Base-by-base conservation (phyloP, 1,140 invertebrate genomes). In the Drosophila willistoni region DNA sequence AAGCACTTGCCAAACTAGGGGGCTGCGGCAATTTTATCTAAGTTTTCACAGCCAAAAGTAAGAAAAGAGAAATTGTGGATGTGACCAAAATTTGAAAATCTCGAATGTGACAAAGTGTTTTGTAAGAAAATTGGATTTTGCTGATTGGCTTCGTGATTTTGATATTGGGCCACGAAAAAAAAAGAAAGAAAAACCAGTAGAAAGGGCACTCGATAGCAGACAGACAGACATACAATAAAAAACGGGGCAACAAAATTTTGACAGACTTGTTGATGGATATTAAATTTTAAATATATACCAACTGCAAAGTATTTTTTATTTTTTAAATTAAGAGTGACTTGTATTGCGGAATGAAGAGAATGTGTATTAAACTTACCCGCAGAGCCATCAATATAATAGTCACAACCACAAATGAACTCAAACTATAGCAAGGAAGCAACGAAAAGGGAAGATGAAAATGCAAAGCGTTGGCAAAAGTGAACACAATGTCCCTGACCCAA, bases 381-480 rank as follows among this genome's bases (percentile, higher is more conserved):
- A 33, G 55, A 57, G 33, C 9, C 29, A 36, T 34, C 33, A 57
- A 34, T 34, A 17, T 36, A 57, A 17, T 57, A 36, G 29, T 19
- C n/a, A 17, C 3, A 57, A 57, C 55, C 55, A 57, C 55, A 57
- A 39, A 59, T 39, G 33, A 59, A 57, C 55, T 34, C 7, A 14
- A 29, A 33, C 12, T 33, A 36, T 25, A 29, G 22, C 22, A 25
- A 25, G 22, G 22, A 36, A 12, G 13, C 25, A 54, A 19, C 14
- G 47, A 64, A 34, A 13, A 60, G 14, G 6, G 29, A 29, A 29
- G 25, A 33, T 9, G 3, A 12, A 73, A 66, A 69, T 55, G 36
- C 57, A 70, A 69, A 76, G 68, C 69, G 66, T 70, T 34, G 13
- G 17, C 56, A 59, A 76, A 76, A 76, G 66, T 70, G 33, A 33